phyloP scores from a whole-genome alignment of 2,797 vertebrate species.

The Oophaga sylvatica region DNA sequence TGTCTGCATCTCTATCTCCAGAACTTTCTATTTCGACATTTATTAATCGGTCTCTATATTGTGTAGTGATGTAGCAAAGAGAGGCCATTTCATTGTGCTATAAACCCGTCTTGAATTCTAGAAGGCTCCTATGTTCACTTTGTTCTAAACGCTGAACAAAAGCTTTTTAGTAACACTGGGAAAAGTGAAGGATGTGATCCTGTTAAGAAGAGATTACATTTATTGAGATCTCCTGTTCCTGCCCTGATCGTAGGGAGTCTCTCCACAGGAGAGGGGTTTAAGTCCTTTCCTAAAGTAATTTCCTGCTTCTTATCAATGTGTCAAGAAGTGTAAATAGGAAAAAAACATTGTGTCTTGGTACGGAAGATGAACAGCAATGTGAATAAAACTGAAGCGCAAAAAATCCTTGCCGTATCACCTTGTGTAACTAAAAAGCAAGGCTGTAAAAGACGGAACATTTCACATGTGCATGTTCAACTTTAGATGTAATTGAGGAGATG shows the following conservation, averaged over 20 bases:
- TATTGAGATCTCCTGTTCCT: slow-evolving; percentile 61
- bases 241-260: slow-evolving; percentile 62
- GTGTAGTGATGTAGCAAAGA: background rate
- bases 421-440: background rate
- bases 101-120: background rate
- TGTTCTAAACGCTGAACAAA: slow-evolving; percentile 38
- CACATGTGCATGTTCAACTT: background rate
- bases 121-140: slow-evolving; percentile 49
- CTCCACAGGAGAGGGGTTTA: slow-evolving; percentile 61
- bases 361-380: slow-evolving; percentile 49
- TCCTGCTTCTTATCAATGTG: slow-evolving; percentile 59
- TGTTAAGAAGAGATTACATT: slow-evolving; percentile 66
- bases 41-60: no score
- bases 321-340: slow-evolving; percentile 46
- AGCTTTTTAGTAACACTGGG: slow-evolving; percentile 58
- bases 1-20: background rate
- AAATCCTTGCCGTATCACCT: background rate
- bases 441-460: background rate
- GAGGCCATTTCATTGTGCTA: background rate
- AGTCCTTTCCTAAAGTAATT: slow-evolving; percentile 66
- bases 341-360: slow-evolving; percentile 45
- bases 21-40: background rate
- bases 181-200: slow-evolving; percentile 62
- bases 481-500: background rate
- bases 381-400: slow-evolving; percentile 35